phyloP scores from a whole-genome alignment of 1,140 invertebrate species.

The Medauroidea extradentata region DNA sequence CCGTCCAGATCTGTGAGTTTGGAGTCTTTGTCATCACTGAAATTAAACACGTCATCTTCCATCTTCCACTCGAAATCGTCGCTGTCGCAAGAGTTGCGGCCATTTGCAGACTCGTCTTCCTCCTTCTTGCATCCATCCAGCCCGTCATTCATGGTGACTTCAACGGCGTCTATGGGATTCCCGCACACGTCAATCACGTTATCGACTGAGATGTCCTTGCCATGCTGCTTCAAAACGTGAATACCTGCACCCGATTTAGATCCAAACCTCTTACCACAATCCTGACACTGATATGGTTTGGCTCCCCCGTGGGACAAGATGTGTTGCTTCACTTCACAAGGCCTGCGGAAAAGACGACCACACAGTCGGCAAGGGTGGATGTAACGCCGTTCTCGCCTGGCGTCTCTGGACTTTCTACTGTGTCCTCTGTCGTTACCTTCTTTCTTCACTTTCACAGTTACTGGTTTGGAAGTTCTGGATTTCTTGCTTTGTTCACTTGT shows the following conservation, averaged over 20 bases:
- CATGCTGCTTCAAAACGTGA: slow-evolving; percentile 16
- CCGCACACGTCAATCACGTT: slow-evolving; percentile 5
- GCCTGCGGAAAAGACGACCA: slow-evolving; percentile 17
- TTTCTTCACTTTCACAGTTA: no score
- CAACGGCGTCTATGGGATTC: not conserved
- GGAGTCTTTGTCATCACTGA: no score
- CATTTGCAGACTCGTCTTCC: not conserved
- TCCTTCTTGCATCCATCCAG: slow-evolving; percentile 1
- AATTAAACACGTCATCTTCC: slow-evolving; percentile 5
- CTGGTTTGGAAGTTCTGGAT: no score
- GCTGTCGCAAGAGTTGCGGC: not conserved
- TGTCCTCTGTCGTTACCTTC: no score
- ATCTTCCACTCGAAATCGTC: slow-evolving; percentile 20
- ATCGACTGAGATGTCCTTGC: slow-evolving; percentile 9
- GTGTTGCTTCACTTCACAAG: slow-evolving; percentile 21
- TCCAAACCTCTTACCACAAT: slow-evolving; percentile 18
- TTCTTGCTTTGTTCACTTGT: no score
- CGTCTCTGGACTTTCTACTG: slow-evolving; percentile 12
- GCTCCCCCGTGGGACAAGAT: slow-evolving; percentile 16
- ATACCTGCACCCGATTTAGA: slow-evolving; percentile 16
- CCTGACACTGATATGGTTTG: slow-evolving; percentile 19
- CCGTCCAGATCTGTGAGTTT: no score
- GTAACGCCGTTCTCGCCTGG: not conserved
- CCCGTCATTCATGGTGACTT: slow-evolving; percentile 3
- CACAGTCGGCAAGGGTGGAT: slow-evolving; percentile 18